Conservation (phyloP, 2,888 invertebrate genomes). For the Leptarthrus brevirostris region DNA sequence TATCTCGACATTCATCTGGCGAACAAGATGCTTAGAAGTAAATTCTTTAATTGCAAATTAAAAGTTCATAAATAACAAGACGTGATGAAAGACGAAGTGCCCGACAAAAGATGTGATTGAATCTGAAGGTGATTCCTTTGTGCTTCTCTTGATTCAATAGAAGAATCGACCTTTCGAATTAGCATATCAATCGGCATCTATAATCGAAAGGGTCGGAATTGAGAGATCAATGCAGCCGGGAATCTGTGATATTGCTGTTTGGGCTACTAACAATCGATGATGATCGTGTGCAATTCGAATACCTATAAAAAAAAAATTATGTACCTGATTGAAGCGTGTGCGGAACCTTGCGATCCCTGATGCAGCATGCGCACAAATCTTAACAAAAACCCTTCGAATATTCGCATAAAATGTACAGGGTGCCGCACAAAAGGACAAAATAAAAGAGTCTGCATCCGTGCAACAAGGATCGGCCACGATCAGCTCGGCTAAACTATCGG, state of each 20-base stretch:
- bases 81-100: slow-evolving; percentile 5
- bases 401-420: neutral
- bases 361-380: slow-evolving; percentile 1
- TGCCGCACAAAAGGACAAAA: neutral
- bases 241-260: slow-evolving; percentile 12
- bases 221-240: slow-evolving; percentile 35
- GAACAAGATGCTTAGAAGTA: neutral
- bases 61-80: slow-evolving; percentile 15
- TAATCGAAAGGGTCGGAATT: slow-evolving; percentile 26
- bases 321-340: slow-evolving; percentile 9
- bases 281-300: slow-evolving; percentile 18
- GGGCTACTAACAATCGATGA: slow-evolving; percentile 13
- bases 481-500: neutral
- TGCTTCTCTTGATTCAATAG: neutral
- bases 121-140: slow-evolving; percentile 20
- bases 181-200: slow-evolving; percentile 39
- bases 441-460: neutral
- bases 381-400: neutral
- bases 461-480: slow-evolving; percentile 4
- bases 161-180: neutral
- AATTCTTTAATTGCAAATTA: slow-evolving; percentile 39
- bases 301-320: too few species aligned
- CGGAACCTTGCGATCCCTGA: slow-evolving; percentile 8
- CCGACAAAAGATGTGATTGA: slow-evolving; percentile 21
- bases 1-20: neutral